Percentiles rank a stretch among this genome's conserved stretches.
Conservation (phyloP, 2,113 vertebrate genomes). For the Corythaixoides concolor region DNA sequence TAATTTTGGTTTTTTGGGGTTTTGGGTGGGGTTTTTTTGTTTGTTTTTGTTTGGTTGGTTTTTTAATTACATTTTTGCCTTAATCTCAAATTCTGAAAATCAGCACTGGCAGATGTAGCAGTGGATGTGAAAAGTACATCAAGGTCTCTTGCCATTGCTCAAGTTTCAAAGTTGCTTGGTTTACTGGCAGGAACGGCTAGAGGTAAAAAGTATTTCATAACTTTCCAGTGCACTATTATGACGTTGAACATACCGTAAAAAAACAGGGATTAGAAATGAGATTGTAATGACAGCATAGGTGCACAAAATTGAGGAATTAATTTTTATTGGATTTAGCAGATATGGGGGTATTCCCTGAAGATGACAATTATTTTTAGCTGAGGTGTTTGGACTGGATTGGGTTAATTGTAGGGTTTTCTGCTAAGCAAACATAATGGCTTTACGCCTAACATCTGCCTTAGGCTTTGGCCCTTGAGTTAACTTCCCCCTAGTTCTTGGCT, state of each 20-base stretch:
- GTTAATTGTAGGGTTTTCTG: not conserved
- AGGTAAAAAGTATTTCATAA: not conserved
- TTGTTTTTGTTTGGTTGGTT: no score
- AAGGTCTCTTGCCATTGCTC: not conserved
- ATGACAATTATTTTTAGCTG: not conserved
- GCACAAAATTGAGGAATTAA: not conserved
- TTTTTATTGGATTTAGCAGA: not conserved
- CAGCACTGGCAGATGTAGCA: not conserved
- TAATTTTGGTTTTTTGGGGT: not conserved
- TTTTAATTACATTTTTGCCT: not conserved
- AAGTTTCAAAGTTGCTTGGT: not conserved
- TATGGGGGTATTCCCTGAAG: not conserved
- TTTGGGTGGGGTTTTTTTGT: no score
- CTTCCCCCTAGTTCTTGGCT: not conserved
- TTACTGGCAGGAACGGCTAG: not conserved
- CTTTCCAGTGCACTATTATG: not conserved
- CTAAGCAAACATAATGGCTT: not conserved
- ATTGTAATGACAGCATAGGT: not conserved
- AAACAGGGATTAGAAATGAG: not conserved
- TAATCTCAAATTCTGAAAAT: not conserved
- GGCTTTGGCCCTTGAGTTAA: not conserved
- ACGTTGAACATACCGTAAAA: not conserved
- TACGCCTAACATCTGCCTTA: not conserved
- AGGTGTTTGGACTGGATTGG: not conserved
- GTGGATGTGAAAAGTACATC: not conserved